phyloP scores from a whole-genome alignment of 2,888 invertebrate genomes.

The Melangyna quadrimaculata region DNA sequence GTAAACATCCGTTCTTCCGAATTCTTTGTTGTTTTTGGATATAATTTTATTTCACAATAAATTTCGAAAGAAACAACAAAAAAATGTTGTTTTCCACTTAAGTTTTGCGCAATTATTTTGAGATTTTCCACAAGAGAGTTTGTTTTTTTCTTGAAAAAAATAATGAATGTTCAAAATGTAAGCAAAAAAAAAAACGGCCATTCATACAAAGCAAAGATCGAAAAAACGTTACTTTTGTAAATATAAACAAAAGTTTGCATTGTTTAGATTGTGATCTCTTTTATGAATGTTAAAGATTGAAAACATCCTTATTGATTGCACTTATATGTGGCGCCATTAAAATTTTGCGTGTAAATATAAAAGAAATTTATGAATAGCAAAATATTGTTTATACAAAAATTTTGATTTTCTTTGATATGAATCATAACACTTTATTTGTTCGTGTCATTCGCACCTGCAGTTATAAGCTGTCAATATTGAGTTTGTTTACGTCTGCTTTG shows the following conservation, averaged over 20 bases:
- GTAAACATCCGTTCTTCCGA: slow-evolving; percentile 15
- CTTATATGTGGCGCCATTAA: neutral
- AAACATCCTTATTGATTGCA: neutral
- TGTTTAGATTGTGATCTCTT: neutral
- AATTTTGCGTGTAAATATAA: neutral
- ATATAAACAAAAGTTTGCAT: neutral
- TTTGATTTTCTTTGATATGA: neutral
- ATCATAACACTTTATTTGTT: neutral
- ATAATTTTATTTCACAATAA: neutral
- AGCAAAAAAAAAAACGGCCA: neutral
- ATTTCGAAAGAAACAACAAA: neutral
- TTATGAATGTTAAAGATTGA: neutral
- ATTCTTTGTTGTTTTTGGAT: neutral
- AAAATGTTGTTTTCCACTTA: neutral
- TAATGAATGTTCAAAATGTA: neutral
- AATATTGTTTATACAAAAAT: neutral
- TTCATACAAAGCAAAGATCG: neutral
- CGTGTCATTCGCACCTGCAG: neutral
- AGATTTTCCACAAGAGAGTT: neutral
- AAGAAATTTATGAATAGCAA: neutral
- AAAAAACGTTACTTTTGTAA: neutral
- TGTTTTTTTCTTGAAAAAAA: neutral
- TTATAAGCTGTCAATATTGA: neutral
- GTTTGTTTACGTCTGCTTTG: neutral
- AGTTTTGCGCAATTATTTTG: slow-evolving; percentile 4